These are phyloP conservation scores for Chaetura pelagica DNA, from an alignment of 2,113 vertebrate species.

Conservation along the genomic window DNA sequence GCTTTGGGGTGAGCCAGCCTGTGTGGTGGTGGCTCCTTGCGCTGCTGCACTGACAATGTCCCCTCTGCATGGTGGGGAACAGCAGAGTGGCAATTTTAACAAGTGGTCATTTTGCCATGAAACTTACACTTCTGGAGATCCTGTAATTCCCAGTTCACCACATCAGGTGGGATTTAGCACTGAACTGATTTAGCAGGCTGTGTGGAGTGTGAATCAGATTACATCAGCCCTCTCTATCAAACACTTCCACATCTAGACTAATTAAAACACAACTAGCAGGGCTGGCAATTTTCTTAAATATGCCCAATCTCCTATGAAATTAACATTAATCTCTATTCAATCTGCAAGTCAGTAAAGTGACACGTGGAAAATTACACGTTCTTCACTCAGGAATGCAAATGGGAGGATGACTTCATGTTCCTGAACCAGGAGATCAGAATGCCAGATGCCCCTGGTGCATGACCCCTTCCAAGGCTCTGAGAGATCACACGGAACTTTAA, in stretches of 20 bases:
- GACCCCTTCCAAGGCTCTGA: not conserved
- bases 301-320: not conserved
- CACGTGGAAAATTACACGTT: slow-evolving; percentile 18
- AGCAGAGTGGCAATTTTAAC: not conserved
- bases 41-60: accelerated
- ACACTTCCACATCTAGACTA: not conserved
- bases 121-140: not conserved
- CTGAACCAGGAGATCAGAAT: not conserved
- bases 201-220: not conserved
- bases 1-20: not conserved
- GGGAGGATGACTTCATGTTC: slow-evolving; percentile 32
- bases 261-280: not conserved
- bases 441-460: slow-evolving; percentile 22
- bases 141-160: not conserved
- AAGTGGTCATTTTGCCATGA: not conserved
- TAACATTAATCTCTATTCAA: not conserved
- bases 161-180: accelerated
- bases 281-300: not conserved
- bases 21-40: accelerated
- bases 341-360: not conserved
- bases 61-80: accelerated
- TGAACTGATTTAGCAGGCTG: not conserved
- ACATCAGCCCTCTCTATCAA: not conserved
- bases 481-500: not conserved
- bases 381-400: not conserved